Base-by-base conservation (phyloP, 1,140 invertebrate species). In the Potamilus streckersoni region DNA sequence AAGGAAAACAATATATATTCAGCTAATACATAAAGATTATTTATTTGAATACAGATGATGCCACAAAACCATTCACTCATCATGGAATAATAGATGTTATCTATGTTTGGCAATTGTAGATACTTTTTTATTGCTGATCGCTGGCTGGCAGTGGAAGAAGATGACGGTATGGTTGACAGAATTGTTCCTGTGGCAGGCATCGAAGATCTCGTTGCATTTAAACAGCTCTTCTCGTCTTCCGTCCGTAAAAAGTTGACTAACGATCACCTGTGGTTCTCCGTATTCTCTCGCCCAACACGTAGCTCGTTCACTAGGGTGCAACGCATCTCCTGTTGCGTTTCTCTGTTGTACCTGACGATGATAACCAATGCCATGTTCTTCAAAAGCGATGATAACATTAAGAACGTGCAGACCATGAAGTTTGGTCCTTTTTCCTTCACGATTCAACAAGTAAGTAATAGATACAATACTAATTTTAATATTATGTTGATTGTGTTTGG, bases 81-180 rank as follows among this genome's bases (percentile, higher is more conserved):
- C 5, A 56, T 16, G 55, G 4, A 56, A n/a, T 2, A 56, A 56
- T 69, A 69, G 12, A 38, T 20, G 27, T 49, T 62, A 15, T 63
- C 19, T 59, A 27, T 49, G 6, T 6, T 49, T 49, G 38, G n/a
- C 59, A 11, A 67, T 69, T 71, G 3, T 73, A 89, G 89, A 69
- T 89, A 79, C 49, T 86, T 83, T 78, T 89, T 90, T 80, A 74
- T 90, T 23, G 87, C 86, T 75, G 85, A 88, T 65, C 83, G 85
- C 14, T 90, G 89, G 89, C 74, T 90, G 67, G 88, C 89, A 8
- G 88, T 89, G n/a, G 89, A 90, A 69, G 85, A 89, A 76, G 88
- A 86, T 69, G 88, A 89, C 77, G 90, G 90, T 2, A 86, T 87
- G 87, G 85, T 90, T 15, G 89, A 90, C 69, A 76, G 90, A 38